These are phyloP conservation scores for Blastobasis lacticolella DNA, from an alignment of 2,888 invertebrate species.

Conservation along the genomic window DNA sequence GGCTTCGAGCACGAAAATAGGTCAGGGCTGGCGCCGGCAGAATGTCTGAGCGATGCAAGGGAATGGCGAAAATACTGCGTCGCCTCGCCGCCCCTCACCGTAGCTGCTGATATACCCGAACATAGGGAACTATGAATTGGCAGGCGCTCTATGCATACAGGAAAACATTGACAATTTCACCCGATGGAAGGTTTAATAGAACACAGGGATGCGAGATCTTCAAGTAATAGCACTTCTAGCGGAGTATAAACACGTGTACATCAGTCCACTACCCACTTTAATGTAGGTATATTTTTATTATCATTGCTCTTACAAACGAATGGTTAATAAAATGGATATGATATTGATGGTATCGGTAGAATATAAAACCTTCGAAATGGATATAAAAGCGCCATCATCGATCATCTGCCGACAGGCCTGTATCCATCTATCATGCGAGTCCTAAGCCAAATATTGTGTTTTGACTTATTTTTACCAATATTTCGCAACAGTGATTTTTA, in stretches of 20 bases:
- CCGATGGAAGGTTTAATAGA: too few relatives aligned
- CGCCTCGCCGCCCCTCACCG: background rate
- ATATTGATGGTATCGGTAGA: constrained; percentile 1
- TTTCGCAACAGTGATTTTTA: too few relatives aligned
- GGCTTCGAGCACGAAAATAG: constrained; percentile 34
- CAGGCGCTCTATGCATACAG: too few relatives aligned
- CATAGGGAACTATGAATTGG: too few relatives aligned
- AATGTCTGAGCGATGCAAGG: constrained; percentile 27
- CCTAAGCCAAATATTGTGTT: too few relatives aligned
- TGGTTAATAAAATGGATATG: constrained; percentile 12
- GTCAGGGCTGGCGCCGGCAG: constrained; percentile 43
- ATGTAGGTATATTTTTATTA: background rate
- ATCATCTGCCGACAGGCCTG: constrained; percentile 5
- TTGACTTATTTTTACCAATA: too few relatives aligned
- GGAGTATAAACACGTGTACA: too few relatives aligned
- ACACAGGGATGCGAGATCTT: too few relatives aligned
- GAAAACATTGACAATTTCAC: too few relatives aligned
- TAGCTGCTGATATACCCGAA: too few relatives aligned
- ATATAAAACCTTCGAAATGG: constrained; percentile 3
- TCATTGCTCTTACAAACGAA: constrained; percentile 8
- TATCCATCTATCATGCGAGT: background rate
- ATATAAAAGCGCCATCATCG: constrained; percentile 5
- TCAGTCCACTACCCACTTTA: too few relatives aligned
- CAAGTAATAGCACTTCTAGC: background rate
- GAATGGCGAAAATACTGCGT: constrained; percentile 3